Percentiles rank a stretch among this genome's conserved stretches.
These are phyloP conservation scores for Endomychus coccineus DNA, from an alignment of 2,888 invertebrate species.

Conservation along the genomic window DNA sequence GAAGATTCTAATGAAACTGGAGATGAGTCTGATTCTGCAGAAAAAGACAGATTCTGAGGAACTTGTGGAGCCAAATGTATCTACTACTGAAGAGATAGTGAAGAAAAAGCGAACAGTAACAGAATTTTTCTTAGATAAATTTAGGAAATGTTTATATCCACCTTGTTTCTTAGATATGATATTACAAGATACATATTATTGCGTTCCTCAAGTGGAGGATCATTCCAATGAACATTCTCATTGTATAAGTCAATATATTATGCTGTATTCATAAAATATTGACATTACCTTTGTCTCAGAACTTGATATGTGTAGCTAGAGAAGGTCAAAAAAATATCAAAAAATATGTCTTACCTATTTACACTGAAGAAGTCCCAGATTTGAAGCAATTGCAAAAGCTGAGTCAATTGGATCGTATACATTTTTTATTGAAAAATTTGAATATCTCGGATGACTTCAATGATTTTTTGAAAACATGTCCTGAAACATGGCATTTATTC, in stretches of 20 bases:
- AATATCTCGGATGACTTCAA: conserved; percentile 41
- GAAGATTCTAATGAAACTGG: conserved; percentile 18
- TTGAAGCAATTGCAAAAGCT: conserved; percentile 35
- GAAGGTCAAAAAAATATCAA: conserved; percentile 24
- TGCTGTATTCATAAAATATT: conserved; percentile 49
- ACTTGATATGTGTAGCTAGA: conserved; percentile 35
- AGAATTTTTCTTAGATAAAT: conserved; percentile 40
- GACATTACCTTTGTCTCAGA: conserved; percentile 18
- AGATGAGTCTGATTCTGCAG: conserved; percentile 26
- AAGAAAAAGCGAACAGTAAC: conserved; percentile 18
- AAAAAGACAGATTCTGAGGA: conserved; percentile 14
- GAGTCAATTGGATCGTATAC: conserved; percentile 27
- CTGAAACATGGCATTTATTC: conserved; percentile 53
- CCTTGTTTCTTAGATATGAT: conserved; percentile 62
- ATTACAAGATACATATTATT: conserved; percentile 56
- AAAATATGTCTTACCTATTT: conserved; percentile 20
- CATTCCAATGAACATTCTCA: conserved; percentile 53
- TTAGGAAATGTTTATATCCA: conserved; percentile 55
- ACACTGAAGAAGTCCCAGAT: conserved; percentile 32
- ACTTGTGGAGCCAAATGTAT: background rate
- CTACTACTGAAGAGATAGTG: conserved; percentile 2
- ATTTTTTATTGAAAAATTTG: no score
- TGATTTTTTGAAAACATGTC: conserved; percentile 43
- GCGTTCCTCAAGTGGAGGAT: conserved; percentile 66
- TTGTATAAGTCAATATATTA: conserved; percentile 53